phyloP scores from a whole-genome alignment of 2,113 vertebrate species.

The Silurus glanis region DNA sequence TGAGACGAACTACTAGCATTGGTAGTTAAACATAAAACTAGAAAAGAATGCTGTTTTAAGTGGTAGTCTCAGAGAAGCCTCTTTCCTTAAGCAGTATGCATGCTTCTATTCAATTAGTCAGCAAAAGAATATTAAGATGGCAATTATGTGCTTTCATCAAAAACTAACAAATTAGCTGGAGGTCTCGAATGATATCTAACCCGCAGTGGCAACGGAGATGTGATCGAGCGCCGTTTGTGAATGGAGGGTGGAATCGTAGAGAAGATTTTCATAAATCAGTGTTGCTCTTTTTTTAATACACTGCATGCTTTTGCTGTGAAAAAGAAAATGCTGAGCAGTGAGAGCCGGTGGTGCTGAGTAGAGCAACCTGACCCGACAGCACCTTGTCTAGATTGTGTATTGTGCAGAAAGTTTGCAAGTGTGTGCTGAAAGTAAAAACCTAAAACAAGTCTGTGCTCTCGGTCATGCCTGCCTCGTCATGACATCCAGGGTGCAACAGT shows the following conservation, averaged over 20 bases:
- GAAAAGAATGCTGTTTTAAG: not conserved
- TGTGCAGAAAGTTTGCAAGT: not conserved
- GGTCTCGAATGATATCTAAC: not conserved
- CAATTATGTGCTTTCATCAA: not conserved
- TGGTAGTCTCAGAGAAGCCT: not conserved
- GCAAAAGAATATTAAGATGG: not conserved
- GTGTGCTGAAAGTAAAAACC: not conserved
- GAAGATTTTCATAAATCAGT: not conserved
- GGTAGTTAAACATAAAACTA: not conserved
- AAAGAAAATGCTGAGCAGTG: not conserved
- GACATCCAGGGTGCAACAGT: not conserved
- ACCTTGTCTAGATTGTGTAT: not conserved
- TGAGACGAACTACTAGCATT: not conserved
- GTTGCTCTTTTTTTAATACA: not conserved
- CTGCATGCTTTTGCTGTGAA: not conserved
- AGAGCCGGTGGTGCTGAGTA: not conserved
- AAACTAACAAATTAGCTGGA: not conserved
- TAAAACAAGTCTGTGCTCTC: not conserved
- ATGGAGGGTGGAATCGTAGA: not conserved
- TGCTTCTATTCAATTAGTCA: not conserved
- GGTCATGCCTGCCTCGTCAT: not conserved
- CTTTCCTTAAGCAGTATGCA: not conserved
- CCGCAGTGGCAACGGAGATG: not conserved
- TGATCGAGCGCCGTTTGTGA: not conserved
- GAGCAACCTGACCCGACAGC: not conserved